A percentile compares a stretch with the other conserved stretches of the same genome.
phyloP scores from a whole-genome alignment of 2,113 vertebrate species.

The Scopus umbretta region DNA sequence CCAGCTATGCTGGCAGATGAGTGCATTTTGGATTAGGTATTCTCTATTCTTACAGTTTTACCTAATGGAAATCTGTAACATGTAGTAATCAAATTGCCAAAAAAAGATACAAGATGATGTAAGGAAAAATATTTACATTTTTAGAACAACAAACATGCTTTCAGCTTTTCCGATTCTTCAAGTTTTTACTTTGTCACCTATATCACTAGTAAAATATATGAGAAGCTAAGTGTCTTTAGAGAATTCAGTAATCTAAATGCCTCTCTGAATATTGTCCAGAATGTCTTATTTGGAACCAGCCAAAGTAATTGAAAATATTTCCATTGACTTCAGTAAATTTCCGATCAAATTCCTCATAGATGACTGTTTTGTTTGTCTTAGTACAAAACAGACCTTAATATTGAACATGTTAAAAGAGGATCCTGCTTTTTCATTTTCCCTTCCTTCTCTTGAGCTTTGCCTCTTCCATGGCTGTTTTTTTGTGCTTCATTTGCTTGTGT shows the following conservation, averaged over 20 bases:
- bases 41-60: conserved; percentile 15
- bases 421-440: background rate
- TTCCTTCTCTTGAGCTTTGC: background rate
- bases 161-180: background rate
- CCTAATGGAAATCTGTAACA: background rate
- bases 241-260: background rate
- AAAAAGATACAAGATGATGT: background rate
- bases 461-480: background rate
- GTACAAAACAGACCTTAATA: background rate
- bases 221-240: background rate
- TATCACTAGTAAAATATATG: background rate
- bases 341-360: background rate
- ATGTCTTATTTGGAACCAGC: background rate
- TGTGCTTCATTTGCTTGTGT: background rate
- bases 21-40: background rate
- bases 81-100: background rate
- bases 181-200: background rate
- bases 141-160: background rate
- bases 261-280: background rate
- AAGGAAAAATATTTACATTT: background rate
- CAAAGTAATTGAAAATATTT: background rate
- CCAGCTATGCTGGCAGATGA: conserved; percentile 15
- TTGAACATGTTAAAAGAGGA: background rate
- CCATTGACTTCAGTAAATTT: background rate
- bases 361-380: background rate